Evolutionary conservation across 2,797 vertebrate genomes (phyloP).

Genomic region (Fistularia tabacaria): DNA sequence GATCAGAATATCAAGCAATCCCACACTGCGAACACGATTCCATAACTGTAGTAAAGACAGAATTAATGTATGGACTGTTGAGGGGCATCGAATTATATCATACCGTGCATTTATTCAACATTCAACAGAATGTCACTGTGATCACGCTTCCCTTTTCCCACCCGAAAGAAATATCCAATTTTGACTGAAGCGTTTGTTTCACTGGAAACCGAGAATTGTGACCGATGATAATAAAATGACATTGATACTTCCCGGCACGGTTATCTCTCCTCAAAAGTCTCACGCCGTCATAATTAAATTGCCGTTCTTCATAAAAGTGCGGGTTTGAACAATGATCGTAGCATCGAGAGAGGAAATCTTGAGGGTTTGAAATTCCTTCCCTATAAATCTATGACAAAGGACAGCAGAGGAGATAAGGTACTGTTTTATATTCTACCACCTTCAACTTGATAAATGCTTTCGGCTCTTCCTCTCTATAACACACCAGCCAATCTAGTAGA

Average conservation of each 20-base stretch:
- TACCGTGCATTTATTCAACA: no score
- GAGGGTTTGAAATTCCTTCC: slow-evolving; percentile 46
- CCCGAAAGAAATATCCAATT: no score
- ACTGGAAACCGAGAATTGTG: no score
- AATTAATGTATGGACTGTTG: slow-evolving; percentile 21
- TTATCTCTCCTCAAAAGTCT: no score
- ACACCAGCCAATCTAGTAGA: slow-evolving; percentile 44
- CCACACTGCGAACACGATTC: slow-evolving; percentile 36
- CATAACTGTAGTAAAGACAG: slow-evolving; percentile 24
- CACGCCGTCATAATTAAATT: slow-evolving; percentile 42
- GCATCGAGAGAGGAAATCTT: slow-evolving; percentile 39
- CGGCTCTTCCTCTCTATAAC: slow-evolving; percentile 51
- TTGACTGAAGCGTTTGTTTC: no score
- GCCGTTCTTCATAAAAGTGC: slow-evolving; percentile 14
- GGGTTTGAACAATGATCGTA: slow-evolving; percentile 37
- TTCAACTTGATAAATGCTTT: slow-evolving; percentile 63
- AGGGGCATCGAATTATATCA: no score
- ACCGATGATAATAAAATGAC: no score
- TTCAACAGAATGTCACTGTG: no score
- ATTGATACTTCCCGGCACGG: no score
- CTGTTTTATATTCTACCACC: slow-evolving; percentile 66
- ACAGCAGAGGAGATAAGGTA: slow-evolving; percentile 57
- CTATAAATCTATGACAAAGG: slow-evolving; percentile 65
- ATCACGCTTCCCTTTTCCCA: no score
- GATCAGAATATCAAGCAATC: slow-evolving; percentile 26